phyloP scores from a whole-genome alignment of 2,797 vertebrate genomes.

The Diceros bicornis region DNA sequence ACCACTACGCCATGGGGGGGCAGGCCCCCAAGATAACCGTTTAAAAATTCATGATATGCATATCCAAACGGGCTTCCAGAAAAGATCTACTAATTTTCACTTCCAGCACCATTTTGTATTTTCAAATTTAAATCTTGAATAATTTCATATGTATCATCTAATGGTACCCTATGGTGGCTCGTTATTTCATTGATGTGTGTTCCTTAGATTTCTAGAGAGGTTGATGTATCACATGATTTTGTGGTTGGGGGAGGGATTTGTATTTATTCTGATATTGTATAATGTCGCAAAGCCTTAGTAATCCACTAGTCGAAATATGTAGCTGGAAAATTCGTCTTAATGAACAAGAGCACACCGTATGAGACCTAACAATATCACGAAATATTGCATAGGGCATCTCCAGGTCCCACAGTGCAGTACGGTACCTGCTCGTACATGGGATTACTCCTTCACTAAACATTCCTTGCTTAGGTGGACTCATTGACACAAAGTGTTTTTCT shows the following conservation, averaged over 20 bases:
- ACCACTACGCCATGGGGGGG: too few relatives aligned
- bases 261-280: not conserved
- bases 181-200: not conserved
- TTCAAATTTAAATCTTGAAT: not conserved
- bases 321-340: not conserved
- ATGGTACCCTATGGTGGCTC: rapidly evolving
- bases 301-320: not conserved
- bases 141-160: too few relatives aligned
- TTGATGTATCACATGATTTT: rapidly evolving
- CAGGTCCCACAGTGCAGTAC: not conserved
- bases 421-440: too few relatives aligned
- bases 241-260: not conserved
- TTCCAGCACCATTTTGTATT: not conserved
- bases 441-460: not conserved
- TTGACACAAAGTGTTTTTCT: too few relatives aligned
- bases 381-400: not conserved
- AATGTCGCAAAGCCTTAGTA: not conserved
- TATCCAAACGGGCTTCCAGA: too few relatives aligned
- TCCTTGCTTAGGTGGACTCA: not conserved
- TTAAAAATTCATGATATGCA: not conserved
- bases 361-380: too few relatives aligned
- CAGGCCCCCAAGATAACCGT: too few relatives aligned
- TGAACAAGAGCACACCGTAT: rapidly evolving
- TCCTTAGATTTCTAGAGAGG: not conserved
- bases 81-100: not conserved